Evolutionary conservation across 2,797 vertebrate species (phyloP).

Genomic region (Peromyscus nudipes): DNA sequence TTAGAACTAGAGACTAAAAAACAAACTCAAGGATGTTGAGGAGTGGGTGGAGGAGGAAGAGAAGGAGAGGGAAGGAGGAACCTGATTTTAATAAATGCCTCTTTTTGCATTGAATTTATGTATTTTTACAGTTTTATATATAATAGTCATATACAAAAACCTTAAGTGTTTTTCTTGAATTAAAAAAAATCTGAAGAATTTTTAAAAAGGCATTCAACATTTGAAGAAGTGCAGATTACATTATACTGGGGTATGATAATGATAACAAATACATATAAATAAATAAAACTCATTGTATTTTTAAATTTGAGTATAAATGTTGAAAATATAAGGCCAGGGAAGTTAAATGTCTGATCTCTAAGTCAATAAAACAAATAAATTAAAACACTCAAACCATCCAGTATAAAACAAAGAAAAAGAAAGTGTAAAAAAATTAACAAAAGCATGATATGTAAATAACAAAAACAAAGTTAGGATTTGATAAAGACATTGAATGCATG

Average conservation of each 20-base stretch:
- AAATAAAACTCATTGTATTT: not conserved
- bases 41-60: not conserved
- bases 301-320: not conserved
- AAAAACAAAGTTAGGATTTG: not conserved
- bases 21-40: not conserved
- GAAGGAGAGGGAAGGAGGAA: not conserved
- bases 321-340: constrained; percentile 39
- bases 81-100: not conserved
- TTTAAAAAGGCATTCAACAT: not conserved
- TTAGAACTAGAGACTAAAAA: not conserved
- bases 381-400: not conserved
- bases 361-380: constrained; percentile 4
- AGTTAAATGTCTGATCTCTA: constrained; percentile 27
- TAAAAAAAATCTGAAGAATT: not conserved
- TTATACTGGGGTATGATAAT: not conserved
- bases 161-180: not conserved
- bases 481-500: not conserved
- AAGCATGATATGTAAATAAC: not conserved
- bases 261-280: constrained; percentile 11
- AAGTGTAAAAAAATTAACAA: not conserved
- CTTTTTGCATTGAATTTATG: not conserved
- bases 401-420: constrained; percentile 30
- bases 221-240: not conserved
- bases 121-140: not conserved
- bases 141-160: not conserved